Evolutionary conservation across 2,888 invertebrate genomes (phyloP).

Genomic region (Apocheima hispidaria): DNA sequence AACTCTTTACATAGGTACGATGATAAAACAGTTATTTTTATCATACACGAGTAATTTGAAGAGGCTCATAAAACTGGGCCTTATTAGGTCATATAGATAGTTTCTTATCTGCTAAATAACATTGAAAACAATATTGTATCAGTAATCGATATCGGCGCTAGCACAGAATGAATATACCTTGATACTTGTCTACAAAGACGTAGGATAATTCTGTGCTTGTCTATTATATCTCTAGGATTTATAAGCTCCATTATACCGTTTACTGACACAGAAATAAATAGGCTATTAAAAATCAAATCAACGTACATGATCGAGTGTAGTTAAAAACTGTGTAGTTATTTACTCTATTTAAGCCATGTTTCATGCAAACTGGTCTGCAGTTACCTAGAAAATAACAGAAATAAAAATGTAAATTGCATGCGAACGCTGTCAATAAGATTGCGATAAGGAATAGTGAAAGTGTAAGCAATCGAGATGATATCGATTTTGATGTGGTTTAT

Average conservation of each 20-base stretch:
- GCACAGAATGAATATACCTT: constrained; percentile 45
- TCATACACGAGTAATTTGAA: constrained; percentile 27
- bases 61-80: constrained; percentile 46
- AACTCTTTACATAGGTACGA: neutral
- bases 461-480: constrained; percentile 37
- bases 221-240: constrained; percentile 30
- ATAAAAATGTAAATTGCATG: constrained; percentile 61
- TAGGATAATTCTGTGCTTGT: no score
- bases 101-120: constrained; percentile 62
- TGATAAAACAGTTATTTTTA: constrained; percentile 14
- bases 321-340: constrained; percentile 70
- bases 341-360: constrained; percentile 75
- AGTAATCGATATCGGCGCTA: constrained; percentile 57
- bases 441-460: constrained; percentile 23
- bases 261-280: constrained; percentile 19
- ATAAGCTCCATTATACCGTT: constrained; percentile 13
- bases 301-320: constrained; percentile 80
- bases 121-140: constrained; percentile 67
- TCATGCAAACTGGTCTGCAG: constrained; percentile 76
- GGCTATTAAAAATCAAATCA: constrained; percentile 37
- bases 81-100: constrained; percentile 48
- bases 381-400: constrained; percentile 74
- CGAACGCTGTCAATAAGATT: constrained; percentile 49
- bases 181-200: constrained; percentile 7
- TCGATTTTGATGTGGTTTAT: constrained; percentile 43